phyloP scores from a whole-genome alignment of 2,888 invertebrate genomes.

The Xestia ashworthii region DNA sequence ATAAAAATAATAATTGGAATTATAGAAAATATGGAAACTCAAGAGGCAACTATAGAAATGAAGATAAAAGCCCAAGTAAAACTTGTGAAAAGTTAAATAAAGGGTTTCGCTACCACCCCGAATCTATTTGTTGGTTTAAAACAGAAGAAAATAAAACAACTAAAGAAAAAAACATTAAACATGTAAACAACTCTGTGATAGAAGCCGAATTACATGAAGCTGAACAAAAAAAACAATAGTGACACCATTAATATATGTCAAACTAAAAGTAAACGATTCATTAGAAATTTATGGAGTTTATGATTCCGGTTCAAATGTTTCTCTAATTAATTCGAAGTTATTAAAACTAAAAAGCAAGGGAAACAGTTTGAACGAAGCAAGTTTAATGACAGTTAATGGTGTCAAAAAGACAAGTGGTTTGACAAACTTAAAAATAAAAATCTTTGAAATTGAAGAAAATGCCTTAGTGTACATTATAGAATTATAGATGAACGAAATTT shows the following conservation, averaged over 20 bases:
- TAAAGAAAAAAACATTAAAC: neutral
- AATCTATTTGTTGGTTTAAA: neutral
- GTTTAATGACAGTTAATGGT: too few relatives aligned
- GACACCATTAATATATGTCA: neutral
- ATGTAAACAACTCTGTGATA: neutral
- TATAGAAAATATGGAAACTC: neutral
- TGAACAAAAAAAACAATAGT: neutral
- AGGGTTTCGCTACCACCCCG: neutral
- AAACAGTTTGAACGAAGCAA: too few relatives aligned
- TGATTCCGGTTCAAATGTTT: slow-evolving; percentile 1
- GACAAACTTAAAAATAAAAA: too few relatives aligned
- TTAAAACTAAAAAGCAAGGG: neutral
- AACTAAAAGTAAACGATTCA: neutral
- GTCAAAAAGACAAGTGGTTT: too few relatives aligned
- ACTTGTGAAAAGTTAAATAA: neutral
- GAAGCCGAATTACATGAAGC: neutral
- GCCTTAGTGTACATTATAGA: too few relatives aligned
- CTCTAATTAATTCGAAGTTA: neutral
- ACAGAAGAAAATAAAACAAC: neutral
- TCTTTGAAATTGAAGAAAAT: too few relatives aligned
- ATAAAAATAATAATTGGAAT: neutral
- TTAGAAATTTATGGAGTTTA: neutral
- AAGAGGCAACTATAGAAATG: neutral
- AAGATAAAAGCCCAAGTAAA: neutral
- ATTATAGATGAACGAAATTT: too few relatives aligned